Percentiles rank a stretch among this genome's conserved stretches.
Evolutionary conservation across 1,140 invertebrate species (phyloP).

Genomic region (Panagrolaimus sp.): DNA sequence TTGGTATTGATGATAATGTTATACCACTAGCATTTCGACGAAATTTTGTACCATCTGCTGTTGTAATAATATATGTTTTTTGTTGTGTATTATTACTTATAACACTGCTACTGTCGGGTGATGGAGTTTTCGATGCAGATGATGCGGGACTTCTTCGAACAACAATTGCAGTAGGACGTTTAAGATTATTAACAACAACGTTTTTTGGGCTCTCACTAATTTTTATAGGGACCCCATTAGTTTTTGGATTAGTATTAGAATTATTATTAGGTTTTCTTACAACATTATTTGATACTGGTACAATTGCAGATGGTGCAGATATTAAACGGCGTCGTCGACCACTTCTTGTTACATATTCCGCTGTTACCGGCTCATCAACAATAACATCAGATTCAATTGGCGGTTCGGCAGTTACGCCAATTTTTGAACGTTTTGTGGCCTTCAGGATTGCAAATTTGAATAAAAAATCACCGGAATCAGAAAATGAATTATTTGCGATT

Average conservation of each 20-base stretch:
- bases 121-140: not conserved
- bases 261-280: not conserved
- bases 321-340: slow-evolving; percentile 20
- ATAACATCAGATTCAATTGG: not conserved
- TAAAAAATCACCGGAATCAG: too few relatives aligned
- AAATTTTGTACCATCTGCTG: not conserved
- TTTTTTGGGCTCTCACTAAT: not conserved
- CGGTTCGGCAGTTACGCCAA: not conserved
- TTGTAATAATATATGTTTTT: slow-evolving; percentile 21
- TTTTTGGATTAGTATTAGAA: not conserved
- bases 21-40: slow-evolving; percentile 1
- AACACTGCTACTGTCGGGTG: too few relatives aligned
- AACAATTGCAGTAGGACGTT: slow-evolving; percentile 17
- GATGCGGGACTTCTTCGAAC: slow-evolving; percentile 20
- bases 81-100: slow-evolving; percentile 2
- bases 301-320: slow-evolving; percentile 16
- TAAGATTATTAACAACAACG: not conserved
- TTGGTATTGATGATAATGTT: not conserved
- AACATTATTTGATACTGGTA: not conserved
- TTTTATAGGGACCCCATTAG: not conserved
- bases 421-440: slow-evolving; percentile 9
- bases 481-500: too few relatives aligned
- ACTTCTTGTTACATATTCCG: not conserved
- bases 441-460: slow-evolving; percentile 6
- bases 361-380: not conserved